Conservation (phyloP, 1,140 invertebrate species). For the Calephelis virginiensis region DNA sequence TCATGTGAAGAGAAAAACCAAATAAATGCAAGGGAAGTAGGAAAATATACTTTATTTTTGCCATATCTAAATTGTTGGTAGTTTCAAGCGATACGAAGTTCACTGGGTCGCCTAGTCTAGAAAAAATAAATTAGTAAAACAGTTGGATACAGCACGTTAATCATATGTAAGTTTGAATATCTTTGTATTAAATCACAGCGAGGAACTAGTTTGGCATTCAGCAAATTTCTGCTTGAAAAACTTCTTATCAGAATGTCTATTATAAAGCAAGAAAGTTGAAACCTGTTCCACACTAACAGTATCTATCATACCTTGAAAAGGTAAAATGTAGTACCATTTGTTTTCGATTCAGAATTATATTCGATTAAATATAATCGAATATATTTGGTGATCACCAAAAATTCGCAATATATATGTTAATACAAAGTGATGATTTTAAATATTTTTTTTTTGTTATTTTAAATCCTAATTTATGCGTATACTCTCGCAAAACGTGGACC, state of each 20-base stretch:
- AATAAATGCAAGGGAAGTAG: too few relatives aligned
- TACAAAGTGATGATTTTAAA: too few relatives aligned
- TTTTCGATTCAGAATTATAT: not conserved
- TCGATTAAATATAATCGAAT: too few relatives aligned
- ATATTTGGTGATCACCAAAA: not conserved
- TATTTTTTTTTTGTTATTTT: too few relatives aligned
- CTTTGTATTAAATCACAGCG: not conserved
- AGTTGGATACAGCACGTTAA: not conserved
- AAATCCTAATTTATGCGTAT: too few relatives aligned
- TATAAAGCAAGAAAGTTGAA: slow-evolving; percentile 22
- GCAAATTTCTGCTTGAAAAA: slow-evolving; percentile 15
- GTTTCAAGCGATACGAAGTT: too few relatives aligned
- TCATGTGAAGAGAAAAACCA: too few relatives aligned
- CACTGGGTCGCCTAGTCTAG: too few relatives aligned
- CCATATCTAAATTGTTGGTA: too few relatives aligned
- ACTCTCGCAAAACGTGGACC: too few relatives aligned
- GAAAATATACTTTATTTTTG: too few relatives aligned
- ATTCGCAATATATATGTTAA: too few relatives aligned
- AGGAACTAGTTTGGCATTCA: not conserved
- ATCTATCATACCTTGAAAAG: slow-evolving; percentile 20
- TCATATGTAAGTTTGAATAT: not conserved
- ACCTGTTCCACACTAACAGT: slow-evolving; percentile 17
- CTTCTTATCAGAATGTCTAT: slow-evolving; percentile 20
- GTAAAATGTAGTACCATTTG: slow-evolving; percentile 1
- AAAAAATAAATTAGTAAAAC: not conserved